These are phyloP conservation scores for Candoia aspera DNA, from an alignment of 2,113 vertebrate species.

Conservation along the genomic window DNA sequence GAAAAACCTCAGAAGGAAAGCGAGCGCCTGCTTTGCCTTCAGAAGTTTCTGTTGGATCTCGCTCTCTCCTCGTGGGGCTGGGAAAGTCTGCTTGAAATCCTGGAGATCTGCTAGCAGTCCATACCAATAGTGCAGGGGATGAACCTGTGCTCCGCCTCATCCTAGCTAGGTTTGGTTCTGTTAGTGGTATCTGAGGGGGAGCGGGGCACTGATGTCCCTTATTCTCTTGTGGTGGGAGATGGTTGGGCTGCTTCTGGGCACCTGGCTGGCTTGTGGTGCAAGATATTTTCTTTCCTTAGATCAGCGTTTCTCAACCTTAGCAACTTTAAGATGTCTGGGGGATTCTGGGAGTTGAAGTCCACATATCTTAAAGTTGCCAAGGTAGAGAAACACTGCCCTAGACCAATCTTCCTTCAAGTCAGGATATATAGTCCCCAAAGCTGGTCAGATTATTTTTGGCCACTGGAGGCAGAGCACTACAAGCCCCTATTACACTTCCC, in stretches of 20 bases:
- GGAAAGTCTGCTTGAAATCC: neutral
- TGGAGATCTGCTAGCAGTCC: neutral
- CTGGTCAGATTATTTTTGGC: neutral
- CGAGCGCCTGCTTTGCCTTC: neutral
- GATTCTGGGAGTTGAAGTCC: too few relatives aligned
- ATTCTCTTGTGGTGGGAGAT: neutral
- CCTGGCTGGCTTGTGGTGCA: neutral
- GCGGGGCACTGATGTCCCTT: neutral
- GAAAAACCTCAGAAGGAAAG: neutral
- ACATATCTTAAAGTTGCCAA: too few relatives aligned
- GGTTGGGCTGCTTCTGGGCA: neutral
- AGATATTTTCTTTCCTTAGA: neutral
- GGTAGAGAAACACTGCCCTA: too few relatives aligned
- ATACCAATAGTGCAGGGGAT: neutral
- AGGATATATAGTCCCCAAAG: neutral
- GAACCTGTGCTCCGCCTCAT: neutral
- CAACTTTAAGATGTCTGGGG: too few relatives aligned
- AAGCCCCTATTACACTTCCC: neutral
- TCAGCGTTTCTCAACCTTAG: too few relatives aligned
- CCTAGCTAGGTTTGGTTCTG: too few relatives aligned
- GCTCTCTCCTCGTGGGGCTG: neutral
- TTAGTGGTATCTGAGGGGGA: neutral
- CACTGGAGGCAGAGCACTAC: neutral
- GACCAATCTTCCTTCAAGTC: neutral
- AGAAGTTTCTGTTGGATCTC: neutral